Evolutionary conservation across 2,797 vertebrate genomes (phyloP), one percentile per base, ranked within the genome.

Genomic region (Oreortyx pictus): DNA sequence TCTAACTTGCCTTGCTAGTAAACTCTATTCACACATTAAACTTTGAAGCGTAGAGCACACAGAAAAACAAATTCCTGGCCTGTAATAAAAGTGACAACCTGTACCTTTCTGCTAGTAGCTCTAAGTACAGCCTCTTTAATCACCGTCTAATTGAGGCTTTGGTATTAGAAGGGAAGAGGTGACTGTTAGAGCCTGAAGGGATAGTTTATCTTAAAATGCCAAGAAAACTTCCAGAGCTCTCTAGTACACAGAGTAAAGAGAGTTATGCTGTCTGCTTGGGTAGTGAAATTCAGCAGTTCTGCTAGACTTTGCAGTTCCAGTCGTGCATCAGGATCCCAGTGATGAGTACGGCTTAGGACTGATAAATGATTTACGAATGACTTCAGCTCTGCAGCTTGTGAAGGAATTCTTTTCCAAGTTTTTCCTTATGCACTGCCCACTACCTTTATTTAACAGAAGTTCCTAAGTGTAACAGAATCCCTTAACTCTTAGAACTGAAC

Each of bases 1-100:
- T 94, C 80, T 80, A 74, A 95, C 89, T 96, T 74, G 64, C 56
- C 86, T 56, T 93, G 54, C 88, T 93, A 70, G 80, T 91, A 92
- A 96, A 95, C 41, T 92, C 47, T 90, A 24, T 95, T 96, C 65
- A 49, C 31, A 72, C 11, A 23, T 82, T 86, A 82, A 95, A 91
- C 70, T 77, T 54, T 59, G 77, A 93, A 92, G n/a, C 54, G 17
- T 27, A 37, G 43, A 90, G 47, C 41, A 85, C n/a, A 57, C 49
- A 87, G 49, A 62, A 50, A 88, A 89, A 78, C 59, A 81, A 72
- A 86, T 91, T 94, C 47, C 76, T 94, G 88, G 75, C 82, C 76
- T 70, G 60, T 73, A 90, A 54, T 89, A 89, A 91, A 90, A 86
- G 31, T 70, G 84, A 47, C 62, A 92, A 70, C 60, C 71, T 90